phyloP scores from a whole-genome alignment of 2,113 vertebrate species.

The Promerops cafer region DNA sequence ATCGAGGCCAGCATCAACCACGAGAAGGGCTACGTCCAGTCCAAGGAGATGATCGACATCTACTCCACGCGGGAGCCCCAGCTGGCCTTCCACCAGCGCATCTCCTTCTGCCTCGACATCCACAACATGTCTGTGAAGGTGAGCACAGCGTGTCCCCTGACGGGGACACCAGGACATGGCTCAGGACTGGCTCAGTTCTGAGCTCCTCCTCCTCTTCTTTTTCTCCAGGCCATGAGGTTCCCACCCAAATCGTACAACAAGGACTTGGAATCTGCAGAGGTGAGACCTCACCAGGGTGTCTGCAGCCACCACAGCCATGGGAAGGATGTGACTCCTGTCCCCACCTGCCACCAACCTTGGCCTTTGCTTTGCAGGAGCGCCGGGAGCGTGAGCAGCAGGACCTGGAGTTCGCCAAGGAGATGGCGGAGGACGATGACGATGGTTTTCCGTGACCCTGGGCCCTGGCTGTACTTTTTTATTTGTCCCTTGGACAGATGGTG shows the following conservation, averaged over 20 bases:
- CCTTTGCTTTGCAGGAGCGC: constrained; percentile 79
- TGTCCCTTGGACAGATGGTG: constrained; percentile 14
- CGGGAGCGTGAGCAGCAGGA: constrained; percentile 96
- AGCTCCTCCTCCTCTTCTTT: not conserved
- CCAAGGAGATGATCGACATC: constrained; percentile 96
- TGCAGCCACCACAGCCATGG: rapidly evolving
- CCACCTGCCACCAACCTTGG: not conserved
- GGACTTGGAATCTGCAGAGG: constrained; percentile 98
- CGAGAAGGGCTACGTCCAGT: constrained; percentile 96
- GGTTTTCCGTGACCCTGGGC: constrained; percentile 85
- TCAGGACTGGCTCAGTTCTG: not conserved
- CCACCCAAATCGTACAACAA: constrained; percentile 99
- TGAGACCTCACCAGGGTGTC: constrained; percentile 41
- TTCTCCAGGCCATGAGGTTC: constrained; percentile 91
- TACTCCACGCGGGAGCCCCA: constrained; percentile 96
- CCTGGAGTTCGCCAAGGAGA: constrained; percentile 97
- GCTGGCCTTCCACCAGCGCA: constrained; percentile 96
- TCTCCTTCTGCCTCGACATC: constrained; percentile 97
- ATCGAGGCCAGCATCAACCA: constrained; percentile 98
- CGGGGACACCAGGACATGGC: rapidly evolving
- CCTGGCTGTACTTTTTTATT: constrained; percentile 39
- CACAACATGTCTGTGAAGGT: constrained; percentile 99
- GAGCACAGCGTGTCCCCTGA: not conserved
- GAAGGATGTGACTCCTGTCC: not conserved
- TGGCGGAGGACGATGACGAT: constrained; percentile 96